phyloP scores from a whole-genome alignment of 2,888 invertebrate species.

The Melipona bicolor region DNA sequence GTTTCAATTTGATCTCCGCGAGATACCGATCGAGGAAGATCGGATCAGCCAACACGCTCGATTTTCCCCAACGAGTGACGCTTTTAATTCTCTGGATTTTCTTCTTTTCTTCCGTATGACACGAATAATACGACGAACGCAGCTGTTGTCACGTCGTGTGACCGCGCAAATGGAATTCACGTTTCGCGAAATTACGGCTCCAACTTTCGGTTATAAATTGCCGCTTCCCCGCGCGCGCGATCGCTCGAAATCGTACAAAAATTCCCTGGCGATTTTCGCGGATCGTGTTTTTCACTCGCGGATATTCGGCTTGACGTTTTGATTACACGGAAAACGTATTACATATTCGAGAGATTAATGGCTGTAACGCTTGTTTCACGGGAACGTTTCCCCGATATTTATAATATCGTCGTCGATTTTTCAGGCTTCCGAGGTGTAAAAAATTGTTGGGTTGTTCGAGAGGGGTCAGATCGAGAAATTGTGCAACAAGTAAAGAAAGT shows the following conservation, averaged over 20 bases:
- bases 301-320: not conserved
- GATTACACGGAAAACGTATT: not conserved
- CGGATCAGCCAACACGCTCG: slow-evolving; percentile 24
- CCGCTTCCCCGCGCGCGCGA: not conserved
- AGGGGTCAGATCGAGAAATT: no score
- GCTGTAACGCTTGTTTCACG: no score
- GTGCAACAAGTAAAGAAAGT: no score
- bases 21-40: slow-evolving; percentile 31
- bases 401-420: not conserved
- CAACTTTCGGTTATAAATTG: not conserved
- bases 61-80: not conserved
- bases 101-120: not conserved
- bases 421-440: rapidly evolving
- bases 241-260: not conserved
- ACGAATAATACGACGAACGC: no score
- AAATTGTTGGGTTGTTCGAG: no score
- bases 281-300: not conserved
- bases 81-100: slow-evolving; percentile 15
- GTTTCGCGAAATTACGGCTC: not conserved
- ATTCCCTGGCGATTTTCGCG: not conserved
- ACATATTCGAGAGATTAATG: not conserved
- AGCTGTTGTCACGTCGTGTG: not conserved
- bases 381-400: not conserved
- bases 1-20: slow-evolving; percentile 32
- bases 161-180: slow-evolving; percentile 3